A percentile compares a stretch with the other conserved stretches of the same genome.
These are phyloP conservation scores for Morpho achilles DNA, from an alignment of 2,888 invertebrate species.

Conservation along the genomic window DNA sequence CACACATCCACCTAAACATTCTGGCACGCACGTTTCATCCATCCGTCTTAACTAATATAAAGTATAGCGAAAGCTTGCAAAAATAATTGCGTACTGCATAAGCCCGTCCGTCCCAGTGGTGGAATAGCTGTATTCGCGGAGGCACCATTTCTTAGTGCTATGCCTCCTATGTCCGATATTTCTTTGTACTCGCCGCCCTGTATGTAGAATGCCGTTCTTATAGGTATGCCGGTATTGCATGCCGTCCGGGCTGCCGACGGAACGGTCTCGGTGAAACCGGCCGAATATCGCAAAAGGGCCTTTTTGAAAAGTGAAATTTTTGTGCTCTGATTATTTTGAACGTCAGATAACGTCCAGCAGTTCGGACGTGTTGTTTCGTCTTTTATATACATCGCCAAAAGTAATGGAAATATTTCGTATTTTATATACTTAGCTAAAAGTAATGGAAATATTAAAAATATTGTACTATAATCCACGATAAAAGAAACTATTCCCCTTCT, in stretches of 20 bases:
- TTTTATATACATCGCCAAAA: too few relatives aligned
- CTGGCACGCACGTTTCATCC: too few relatives aligned
- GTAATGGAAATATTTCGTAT: too few relatives aligned
- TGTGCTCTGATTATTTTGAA: slow-evolving; percentile 9
- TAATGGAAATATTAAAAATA: too few relatives aligned
- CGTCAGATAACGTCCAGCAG: too few relatives aligned
- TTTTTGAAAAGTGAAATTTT: slow-evolving; percentile 15
- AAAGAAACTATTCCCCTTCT: too few relatives aligned
- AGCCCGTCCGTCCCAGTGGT: slow-evolving; percentile 56
- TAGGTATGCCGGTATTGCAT: slow-evolving; percentile 40
- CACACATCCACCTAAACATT: too few relatives aligned
- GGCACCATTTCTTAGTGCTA: slow-evolving; percentile 59
- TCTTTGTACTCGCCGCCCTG: slow-evolving; percentile 63
- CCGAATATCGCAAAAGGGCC: slow-evolving; percentile 24
- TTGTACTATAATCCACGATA: too few relatives aligned
- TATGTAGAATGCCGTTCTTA: slow-evolving; percentile 47
- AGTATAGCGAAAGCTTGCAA: too few relatives aligned
- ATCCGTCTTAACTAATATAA: too few relatives aligned
- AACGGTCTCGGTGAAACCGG: slow-evolving; percentile 41
- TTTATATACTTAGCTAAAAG: too few relatives aligned
- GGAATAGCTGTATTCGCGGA: slow-evolving; percentile 64
- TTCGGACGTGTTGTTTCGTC: too few relatives aligned
- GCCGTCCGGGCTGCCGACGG: slow-evolving; percentile 33
- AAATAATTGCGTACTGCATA: slow-evolving; percentile 41
- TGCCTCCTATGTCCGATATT: slow-evolving; percentile 60